Evolutionary conservation across 2,797 vertebrate genomes (phyloP), one percentile per base, ranked within the genome.

Genomic region (Thripadectes ignobilis): DNA sequence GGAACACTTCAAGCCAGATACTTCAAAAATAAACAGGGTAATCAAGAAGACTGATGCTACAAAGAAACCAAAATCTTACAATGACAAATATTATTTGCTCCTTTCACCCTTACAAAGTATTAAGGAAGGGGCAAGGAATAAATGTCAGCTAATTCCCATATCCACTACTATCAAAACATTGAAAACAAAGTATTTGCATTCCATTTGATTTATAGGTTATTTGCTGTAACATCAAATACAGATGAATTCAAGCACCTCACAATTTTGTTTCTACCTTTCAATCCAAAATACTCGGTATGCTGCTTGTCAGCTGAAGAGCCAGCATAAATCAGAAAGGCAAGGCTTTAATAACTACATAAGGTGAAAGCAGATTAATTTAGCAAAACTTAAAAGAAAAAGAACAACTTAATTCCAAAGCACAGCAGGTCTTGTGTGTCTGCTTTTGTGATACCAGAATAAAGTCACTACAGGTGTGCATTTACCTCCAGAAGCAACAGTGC

Each of bases 401-500:
- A 18, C 20, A 82, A 69, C 15, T 84, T 38, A 45, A 74, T 81
- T 89, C 68, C 65, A 88, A 91, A 67, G 45, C 43, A 75, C 4
- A 12, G 5, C 9, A 69, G 7, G 46, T 16, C 27, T 63, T 83
- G 34, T 67, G 9, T 13, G 22, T 5, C 34, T 55, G 52, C 46
- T 41, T 75, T 65, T 69, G 19, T 52, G 39, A 65, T 15, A 74
- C 9, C 49, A 90, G 46, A 73, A 62, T 61, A 69, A 85, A 78
- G 46, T 36, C 22, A 46, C 22, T 55, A 20, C 39, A 52, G 36
- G 19, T 9, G 2, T 12, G 21, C 46, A 72, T 85, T 97, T 98
- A 99, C 99, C 98, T 98, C 98, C 43, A 98, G 98, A 34, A 99
- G 98, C 79, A 99, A 94, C 14, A 99, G 98, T 14, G 98, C 98